Evolutionary conservation across 2,888 invertebrate species (phyloP).

Genomic region (Eupithecia exiguata): DNA sequence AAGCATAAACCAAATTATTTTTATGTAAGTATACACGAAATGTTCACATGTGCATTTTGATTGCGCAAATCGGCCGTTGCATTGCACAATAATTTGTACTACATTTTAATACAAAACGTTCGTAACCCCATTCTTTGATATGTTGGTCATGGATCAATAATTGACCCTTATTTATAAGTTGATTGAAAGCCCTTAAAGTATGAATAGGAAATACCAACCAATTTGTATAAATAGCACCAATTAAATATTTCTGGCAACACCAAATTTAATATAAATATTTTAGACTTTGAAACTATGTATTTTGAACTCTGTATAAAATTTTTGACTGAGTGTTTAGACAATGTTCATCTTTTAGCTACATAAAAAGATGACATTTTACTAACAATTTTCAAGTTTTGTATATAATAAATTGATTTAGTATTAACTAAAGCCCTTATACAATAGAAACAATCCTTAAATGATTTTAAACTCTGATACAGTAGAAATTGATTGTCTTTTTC

Average conservation of each 20-base stretch:
- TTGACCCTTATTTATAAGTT: conserved; percentile 51
- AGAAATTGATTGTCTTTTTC: conserved; percentile 65
- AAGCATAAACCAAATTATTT: not conserved
- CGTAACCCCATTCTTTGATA: conserved; percentile 53
- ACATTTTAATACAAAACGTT: not conserved
- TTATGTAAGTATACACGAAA: not conserved
- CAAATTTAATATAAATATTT: not conserved
- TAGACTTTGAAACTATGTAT: not conserved
- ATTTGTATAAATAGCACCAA: conserved; percentile 2
- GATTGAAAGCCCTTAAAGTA: conserved; percentile 52
- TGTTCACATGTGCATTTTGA: no score
- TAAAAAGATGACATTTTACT: not conserved
- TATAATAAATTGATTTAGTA: not conserved
- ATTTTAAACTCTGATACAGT: conserved; percentile 47
- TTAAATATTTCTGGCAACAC: not conserved
- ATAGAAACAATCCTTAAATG: not conserved
- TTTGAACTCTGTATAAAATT: not conserved
- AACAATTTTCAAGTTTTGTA: not conserved
- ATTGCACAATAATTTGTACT: conserved; percentile 11
- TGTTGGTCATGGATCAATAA: conserved; percentile 58
- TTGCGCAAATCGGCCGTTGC: conserved; percentile 25
- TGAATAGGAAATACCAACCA: conserved; percentile 38
- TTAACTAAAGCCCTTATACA: not conserved
- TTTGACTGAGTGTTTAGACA: no score
- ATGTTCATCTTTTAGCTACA: no score